phyloP scores from a whole-genome alignment of 2,888 invertebrate genomes.

The Hermaeophaga mercurialis region DNA sequence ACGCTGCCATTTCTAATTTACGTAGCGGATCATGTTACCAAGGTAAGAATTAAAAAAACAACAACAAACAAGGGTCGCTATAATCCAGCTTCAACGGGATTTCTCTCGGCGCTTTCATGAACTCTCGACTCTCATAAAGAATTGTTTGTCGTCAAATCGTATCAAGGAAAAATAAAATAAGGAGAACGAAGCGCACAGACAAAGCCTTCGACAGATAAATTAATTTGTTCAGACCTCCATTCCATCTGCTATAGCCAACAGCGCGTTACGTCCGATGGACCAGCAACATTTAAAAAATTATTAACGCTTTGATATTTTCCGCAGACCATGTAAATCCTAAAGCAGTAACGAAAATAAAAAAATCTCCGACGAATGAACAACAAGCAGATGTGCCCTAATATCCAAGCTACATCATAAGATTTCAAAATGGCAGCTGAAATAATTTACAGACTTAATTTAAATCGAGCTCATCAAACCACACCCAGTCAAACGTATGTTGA shows the following conservation, averaged over 20 bases:
- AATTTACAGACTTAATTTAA: too few species aligned
- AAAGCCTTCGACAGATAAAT: conserved; percentile 16
- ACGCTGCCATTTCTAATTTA: conserved; percentile 20
- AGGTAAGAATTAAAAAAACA: conserved; percentile 15
- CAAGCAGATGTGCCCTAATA: too few species aligned
- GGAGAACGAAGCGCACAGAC: conserved; percentile 4
- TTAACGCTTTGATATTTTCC: too few species aligned
- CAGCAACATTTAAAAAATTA: too few species aligned
- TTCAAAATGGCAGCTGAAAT: too few species aligned
- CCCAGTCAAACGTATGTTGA: too few species aligned
- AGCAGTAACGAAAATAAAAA: too few species aligned
- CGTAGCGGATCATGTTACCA: conserved; percentile 17
- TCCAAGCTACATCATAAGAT: too few species aligned
- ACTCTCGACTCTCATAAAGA: conserved; percentile 20
- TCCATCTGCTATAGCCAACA: not conserved
- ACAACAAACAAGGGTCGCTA: conserved; percentile 16
- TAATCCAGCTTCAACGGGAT: conserved; percentile 22
- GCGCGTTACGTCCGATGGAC: too few species aligned
- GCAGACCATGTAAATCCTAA: too few species aligned
- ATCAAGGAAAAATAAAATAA: conserved; percentile 10
- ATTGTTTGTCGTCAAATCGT: conserved; percentile 24
- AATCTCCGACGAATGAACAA: too few species aligned
- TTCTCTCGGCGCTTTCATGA: conserved; percentile 16
- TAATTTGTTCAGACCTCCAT: conserved; percentile 14
- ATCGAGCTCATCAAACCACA: too few species aligned